phyloP scores from a whole-genome alignment of 2,888 invertebrate genomes.

The Epistrophella euchroma region DNA sequence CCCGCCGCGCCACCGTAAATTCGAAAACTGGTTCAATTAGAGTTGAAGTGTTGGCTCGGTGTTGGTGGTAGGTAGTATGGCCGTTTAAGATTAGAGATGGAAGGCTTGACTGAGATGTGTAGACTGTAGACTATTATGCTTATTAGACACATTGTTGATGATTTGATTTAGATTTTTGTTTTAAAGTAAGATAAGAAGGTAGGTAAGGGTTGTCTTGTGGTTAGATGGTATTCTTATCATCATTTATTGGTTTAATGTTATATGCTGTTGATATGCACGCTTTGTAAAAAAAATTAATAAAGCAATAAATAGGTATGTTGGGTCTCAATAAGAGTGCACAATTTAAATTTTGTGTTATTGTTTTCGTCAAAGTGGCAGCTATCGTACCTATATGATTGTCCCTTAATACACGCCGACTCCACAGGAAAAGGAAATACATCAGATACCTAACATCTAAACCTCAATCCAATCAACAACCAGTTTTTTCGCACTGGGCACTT shows the following conservation, averaged over 20 bases:
- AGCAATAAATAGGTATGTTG: too few species aligned
- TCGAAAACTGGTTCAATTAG: conserved; percentile 61
- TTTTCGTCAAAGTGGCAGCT: too few species aligned
- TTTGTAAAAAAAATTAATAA: too few species aligned
- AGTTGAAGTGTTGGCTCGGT: conserved; percentile 29
- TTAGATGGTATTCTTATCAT: background rate
- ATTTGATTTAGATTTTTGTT: background rate
- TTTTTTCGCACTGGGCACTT: too few species aligned
- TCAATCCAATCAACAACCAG: too few species aligned
- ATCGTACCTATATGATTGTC: too few species aligned
- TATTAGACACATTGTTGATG: background rate
- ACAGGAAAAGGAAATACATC: too few species aligned
- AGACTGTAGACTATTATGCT: background rate
- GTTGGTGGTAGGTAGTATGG: background rate
- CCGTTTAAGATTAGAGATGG: conserved; percentile 8
- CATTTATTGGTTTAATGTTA: background rate
- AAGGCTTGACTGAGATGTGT: background rate
- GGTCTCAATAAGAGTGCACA: too few species aligned
- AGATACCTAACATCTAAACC: too few species aligned
- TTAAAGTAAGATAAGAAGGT: background rate
- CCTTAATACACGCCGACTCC: too few species aligned
- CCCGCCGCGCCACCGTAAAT: conserved; percentile 48
- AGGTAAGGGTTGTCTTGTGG: background rate
- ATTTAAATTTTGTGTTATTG: too few species aligned
- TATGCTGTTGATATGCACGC: too few species aligned